These are phyloP conservation scores for Tromatobia lineatoria DNA, from an alignment of 2,888 invertebrate genomes.

Conservation along the genomic window DNA sequence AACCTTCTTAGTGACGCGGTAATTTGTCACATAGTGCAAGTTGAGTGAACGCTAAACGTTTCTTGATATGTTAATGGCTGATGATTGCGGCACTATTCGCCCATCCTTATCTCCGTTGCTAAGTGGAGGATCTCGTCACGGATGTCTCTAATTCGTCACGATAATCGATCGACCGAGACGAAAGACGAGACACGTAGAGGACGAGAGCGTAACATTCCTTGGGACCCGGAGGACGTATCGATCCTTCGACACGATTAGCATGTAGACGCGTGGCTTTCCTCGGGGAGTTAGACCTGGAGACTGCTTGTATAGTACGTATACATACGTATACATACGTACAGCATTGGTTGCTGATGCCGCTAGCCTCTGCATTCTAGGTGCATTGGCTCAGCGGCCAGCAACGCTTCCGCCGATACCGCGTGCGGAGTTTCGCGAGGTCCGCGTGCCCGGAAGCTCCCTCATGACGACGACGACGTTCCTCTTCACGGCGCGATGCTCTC, in stretches of 20 bases:
- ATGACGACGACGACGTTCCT: slow-evolving; percentile 53
- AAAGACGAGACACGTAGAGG: slow-evolving; percentile 24
- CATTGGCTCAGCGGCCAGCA: slow-evolving; percentile 44
- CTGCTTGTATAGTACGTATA: slow-evolving; percentile 21
- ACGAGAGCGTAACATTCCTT: slow-evolving; percentile 43
- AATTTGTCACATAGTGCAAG: neutral
- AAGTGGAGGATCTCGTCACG: slow-evolving; percentile 24
- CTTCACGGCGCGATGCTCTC: slow-evolving; percentile 44
- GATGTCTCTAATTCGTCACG: slow-evolving; percentile 34
- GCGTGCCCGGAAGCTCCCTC: slow-evolving; percentile 55
- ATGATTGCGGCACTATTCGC: neutral
- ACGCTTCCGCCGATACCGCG: slow-evolving; percentile 29
- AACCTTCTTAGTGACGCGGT: no score
- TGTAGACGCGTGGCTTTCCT: slow-evolving; percentile 57
- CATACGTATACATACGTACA: slow-evolving; percentile 30
- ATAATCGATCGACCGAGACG: slow-evolving; percentile 26
- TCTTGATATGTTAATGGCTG: slow-evolving; percentile 4
- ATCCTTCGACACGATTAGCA: slow-evolving; percentile 67
- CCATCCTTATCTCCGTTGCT: slow-evolving; percentile 17
- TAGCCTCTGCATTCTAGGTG: slow-evolving; percentile 56
- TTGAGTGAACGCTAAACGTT: slow-evolving; percentile 2
- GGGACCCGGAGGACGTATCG: slow-evolving; percentile 51
- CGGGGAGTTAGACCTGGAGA: slow-evolving; percentile 53
- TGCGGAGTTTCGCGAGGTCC: slow-evolving; percentile 29
- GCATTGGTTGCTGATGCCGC: slow-evolving; percentile 12